Conservation (phyloP, 2,888 invertebrate genomes). For the Halocaridina rubra region DNA sequence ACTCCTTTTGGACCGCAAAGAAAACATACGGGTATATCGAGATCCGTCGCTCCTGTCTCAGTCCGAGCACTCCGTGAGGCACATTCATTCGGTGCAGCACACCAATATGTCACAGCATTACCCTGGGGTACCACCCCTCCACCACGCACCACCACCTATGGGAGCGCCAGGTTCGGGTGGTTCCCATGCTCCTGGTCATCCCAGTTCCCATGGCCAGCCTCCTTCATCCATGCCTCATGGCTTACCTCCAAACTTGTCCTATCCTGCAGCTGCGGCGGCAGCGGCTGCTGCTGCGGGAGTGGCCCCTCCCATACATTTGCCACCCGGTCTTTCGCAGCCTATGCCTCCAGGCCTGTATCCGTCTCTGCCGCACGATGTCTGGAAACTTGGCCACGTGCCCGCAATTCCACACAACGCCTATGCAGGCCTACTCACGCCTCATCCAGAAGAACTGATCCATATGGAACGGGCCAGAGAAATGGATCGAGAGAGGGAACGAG, state of each 20-base stretch:
- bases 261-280: slow-evolving; percentile 54
- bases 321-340: slow-evolving; percentile 46
- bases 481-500: slow-evolving; percentile 72
- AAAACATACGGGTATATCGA: slow-evolving; percentile 72
- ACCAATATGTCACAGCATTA: slow-evolving; percentile 69
- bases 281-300: slow-evolving; percentile 18
- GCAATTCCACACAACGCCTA: slow-evolving; percentile 32
- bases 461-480: slow-evolving; percentile 73
- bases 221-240: slow-evolving; percentile 63
- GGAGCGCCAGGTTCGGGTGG: slow-evolving; percentile 67
- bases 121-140: slow-evolving; percentile 68
- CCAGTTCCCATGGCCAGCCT: slow-evolving; percentile 67
- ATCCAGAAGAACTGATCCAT: slow-evolving; percentile 71
- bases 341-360: slow-evolving; percentile 41
- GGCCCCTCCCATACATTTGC: slow-evolving; percentile 40
- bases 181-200: slow-evolving; percentile 66
- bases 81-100: slow-evolving; percentile 76
- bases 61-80: slow-evolving; percentile 72
- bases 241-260: slow-evolving; percentile 65
- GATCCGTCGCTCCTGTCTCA: slow-evolving; percentile 73
- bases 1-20: slow-evolving; percentile 55
- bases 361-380: slow-evolving; percentile 33
- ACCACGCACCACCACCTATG: slow-evolving; percentile 68
- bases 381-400: slow-evolving; percentile 52
- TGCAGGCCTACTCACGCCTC: slow-evolving; percentile 43